Evolutionary conservation across 1,140 invertebrate genomes (phyloP).

Genomic region (Anastrepha ludens): DNA sequence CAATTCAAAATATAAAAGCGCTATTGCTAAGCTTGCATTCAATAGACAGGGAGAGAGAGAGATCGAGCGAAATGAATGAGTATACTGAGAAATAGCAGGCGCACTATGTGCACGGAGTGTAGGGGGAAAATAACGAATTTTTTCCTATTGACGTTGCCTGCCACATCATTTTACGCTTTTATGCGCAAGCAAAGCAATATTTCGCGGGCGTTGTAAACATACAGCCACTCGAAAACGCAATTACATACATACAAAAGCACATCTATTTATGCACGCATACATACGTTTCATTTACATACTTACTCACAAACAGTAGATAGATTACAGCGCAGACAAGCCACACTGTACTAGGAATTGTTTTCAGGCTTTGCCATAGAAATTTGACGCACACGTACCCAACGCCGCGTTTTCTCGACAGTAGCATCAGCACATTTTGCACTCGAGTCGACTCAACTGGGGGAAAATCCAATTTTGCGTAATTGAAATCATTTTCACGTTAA

Average conservation of each 20-base stretch:
- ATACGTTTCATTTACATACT: neutral
- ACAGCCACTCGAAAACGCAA: neutral
- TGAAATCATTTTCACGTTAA: slow-evolving; percentile 57
- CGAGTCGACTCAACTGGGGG: neutral
- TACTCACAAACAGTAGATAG: neutral
- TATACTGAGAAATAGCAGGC: no score
- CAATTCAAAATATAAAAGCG: slow-evolving; percentile 44
- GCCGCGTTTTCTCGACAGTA: neutral
- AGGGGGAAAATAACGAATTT: neutral
- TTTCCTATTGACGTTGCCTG: neutral
- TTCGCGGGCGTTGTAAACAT: no score
- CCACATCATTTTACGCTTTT: slow-evolving; percentile 9
- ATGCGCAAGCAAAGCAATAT: slow-evolving; percentile 10
- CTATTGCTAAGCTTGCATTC: neutral
- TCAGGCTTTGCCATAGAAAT: neutral
- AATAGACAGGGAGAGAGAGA: slow-evolving; percentile 8
- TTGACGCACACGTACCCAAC: neutral
- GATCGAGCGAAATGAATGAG: neutral
- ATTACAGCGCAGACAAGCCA: neutral
- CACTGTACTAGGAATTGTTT: neutral
- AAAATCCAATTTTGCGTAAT: slow-evolving; percentile 54
- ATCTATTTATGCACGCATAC: neutral
- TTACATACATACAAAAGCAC: neutral
- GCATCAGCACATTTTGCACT: slow-evolving; percentile 19
- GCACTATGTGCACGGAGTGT: no score